Evolutionary conservation across 2,113 vertebrate species (phyloP).

Genomic region (Chloebia gouldiae): DNA sequence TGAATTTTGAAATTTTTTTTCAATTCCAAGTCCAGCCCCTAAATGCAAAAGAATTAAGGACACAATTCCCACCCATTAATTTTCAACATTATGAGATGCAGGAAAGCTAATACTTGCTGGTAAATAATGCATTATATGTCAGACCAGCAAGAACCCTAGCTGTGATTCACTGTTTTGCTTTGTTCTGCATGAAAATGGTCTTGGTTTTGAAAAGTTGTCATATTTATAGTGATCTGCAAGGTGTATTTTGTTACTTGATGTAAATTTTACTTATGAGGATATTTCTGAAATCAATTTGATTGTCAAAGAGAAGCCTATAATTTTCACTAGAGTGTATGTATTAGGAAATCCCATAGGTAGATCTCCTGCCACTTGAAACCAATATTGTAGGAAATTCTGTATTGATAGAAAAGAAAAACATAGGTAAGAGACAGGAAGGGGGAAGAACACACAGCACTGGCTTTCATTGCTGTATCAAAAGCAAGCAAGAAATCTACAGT

Average conservation of each 20-base stretch:
- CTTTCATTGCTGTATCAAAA: not conserved
- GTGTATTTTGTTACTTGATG: constrained; percentile 17
- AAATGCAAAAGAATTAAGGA: not conserved
- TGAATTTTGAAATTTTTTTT: not conserved
- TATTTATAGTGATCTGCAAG: not conserved
- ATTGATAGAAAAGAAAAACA: not conserved
- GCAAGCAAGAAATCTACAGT: not conserved
- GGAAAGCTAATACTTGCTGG: not conserved
- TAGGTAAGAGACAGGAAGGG: not conserved
- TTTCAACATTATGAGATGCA: not conserved
- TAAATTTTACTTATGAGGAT: constrained; percentile 1
- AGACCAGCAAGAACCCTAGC: not conserved
- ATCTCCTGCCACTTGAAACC: not conserved
- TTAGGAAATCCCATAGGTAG: not conserved
- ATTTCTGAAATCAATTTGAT: not conserved
- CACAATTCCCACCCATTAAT: not conserved
- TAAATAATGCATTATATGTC: not conserved
- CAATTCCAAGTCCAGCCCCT: not conserved
- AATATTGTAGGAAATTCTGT: not conserved
- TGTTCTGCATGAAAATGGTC: not conserved
- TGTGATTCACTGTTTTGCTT: not conserved
- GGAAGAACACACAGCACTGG: not conserved
- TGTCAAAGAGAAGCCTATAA: not conserved
- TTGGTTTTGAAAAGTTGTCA: constrained; percentile 6
- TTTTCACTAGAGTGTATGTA: not conserved